Base-by-base conservation (phyloP, 1,140 invertebrate genomes). In the Aethina tumida region DNA sequence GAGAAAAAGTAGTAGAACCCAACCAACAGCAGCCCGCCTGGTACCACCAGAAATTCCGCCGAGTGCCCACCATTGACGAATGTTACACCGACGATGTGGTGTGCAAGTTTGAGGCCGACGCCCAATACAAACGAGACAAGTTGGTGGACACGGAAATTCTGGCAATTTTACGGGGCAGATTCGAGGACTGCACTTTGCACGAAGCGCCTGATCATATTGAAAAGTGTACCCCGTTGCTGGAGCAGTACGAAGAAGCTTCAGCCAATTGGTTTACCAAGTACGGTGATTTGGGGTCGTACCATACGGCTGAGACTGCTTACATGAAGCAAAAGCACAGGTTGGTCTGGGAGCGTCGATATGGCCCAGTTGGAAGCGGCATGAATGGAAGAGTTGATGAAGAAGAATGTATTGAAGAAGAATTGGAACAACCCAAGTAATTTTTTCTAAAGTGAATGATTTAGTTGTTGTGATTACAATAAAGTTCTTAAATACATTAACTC, bases 251-350 rank as follows among this genome's bases (percentile, higher is more conserved):
- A 32, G 67, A 85, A 45, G 81, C 84, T 38, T 68, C 79, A 40
- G 76, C 77, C 35, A 90, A 93, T 60, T 97, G 80, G 78, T 95
- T 93, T 60, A 80, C 79, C 27, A 97, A 97, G 79, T 97, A 97
- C 75, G 93, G 93, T 49, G 94, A 97, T 64, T 61, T 97, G 32
- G 88, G 90, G 27, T 67, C 63, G 3, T 73, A 74, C 53, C 70
- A 68, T 30, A 73, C 79, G 60, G 85, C 82, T 10, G 68, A 70
- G 47, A 70, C 74, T 41, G 83, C 80, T 3, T 96, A 81, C 49
- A 95, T 97, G 88, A 99, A 98, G 63, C 95, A 99, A 63, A 97
- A 99, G 62, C 95, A 99, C 71, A 82, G 95, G 38, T 71, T 99
- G 75, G 74, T 97, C 45, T 97, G 93, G 91, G 93, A 98, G 67